These are phyloP conservation scores for Leucoraja erinaceus DNA, from an alignment of 2,113 vertebrate genomes.

Conservation along the genomic window DNA sequence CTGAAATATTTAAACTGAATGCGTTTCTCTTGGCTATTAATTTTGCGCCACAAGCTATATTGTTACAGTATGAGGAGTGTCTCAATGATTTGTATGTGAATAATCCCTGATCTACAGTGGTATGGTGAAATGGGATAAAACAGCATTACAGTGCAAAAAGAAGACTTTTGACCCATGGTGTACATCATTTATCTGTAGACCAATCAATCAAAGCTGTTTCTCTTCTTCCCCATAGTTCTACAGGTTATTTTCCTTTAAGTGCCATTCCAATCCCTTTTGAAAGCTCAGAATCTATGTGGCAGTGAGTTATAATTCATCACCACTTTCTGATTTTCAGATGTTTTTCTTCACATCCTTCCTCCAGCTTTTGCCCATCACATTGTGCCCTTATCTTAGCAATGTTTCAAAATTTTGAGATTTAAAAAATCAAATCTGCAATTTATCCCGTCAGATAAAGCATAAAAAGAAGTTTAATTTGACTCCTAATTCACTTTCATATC, in stretches of 20 bases:
- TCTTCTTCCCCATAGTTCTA: not conserved
- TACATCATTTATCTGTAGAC: not conserved
- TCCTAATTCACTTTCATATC: too few relatives aligned
- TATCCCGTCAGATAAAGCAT: too few relatives aligned
- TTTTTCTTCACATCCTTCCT: too few relatives aligned
- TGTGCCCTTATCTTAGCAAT: not conserved
- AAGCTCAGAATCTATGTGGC: not conserved
- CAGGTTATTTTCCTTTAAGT: not conserved
- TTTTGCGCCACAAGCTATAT: not conserved
- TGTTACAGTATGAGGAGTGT: not conserved
- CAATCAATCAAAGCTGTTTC: not conserved
- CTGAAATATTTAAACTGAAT: constrained; percentile 1
- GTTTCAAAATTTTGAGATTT: too few relatives aligned
- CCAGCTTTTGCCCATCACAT: too few relatives aligned
- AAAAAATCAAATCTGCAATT: too few relatives aligned
- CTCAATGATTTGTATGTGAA: not conserved
- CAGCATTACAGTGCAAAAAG: too few relatives aligned
- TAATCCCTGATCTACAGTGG: not conserved
- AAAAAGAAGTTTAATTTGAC: too few relatives aligned
- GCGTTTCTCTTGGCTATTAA: not conserved
- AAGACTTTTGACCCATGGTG: not conserved
- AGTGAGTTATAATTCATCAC: too few relatives aligned
- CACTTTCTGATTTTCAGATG: too few relatives aligned
- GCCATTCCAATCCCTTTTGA: not conserved
- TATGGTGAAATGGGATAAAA: too few relatives aligned